Evolutionary conservation across 2,888 invertebrate species (phyloP), one percentile per base, ranked within the genome.

Genomic region (Xestia rhomboidea): DNA sequence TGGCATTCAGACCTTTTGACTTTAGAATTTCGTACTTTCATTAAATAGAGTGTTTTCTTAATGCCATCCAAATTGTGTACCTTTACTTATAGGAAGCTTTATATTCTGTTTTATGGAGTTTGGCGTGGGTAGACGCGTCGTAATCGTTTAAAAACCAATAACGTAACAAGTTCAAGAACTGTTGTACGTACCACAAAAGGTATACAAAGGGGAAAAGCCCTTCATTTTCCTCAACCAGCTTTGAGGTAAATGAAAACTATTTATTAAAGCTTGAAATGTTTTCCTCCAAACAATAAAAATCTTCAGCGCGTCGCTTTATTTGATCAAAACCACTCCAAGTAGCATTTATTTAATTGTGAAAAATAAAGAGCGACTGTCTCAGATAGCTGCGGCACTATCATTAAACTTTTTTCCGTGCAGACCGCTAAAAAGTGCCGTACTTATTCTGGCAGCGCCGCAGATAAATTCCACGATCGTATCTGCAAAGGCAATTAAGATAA

Each of bases 401-500:
- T 93, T 93, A 93, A 93, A 93, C 91, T 93, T 94, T 93, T 94
- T 93, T 90, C 93, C 90, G 88, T 85, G 84, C 84, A 79, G 86
- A 87, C 91, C 90, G 90, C 92, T 93, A 92, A 93, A 93, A 93
- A 93, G 90, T 91, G 89, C 88, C 91, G 89, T 88, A 89, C 90
- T 92, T 91, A 92, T 92, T 91, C 91, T 87, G 89, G 87, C 87
- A 89, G 90, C 90, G 89, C 91, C 91, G 89, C 91, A 92, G 95
- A 95, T 95, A 95, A 95, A 95, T 95, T 93, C 92, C 90, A 92
- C 91, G 95, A 95, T 95, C 93, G 91, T 95, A 95, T 95, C 95
- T 93, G 87, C 89, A 89, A 88, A 94, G 93, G 95, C 95, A 95
- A 96, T 96, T 95, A 96, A 96, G 96, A 96, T 96, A 96, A 95